phyloP scores from a whole-genome alignment of 2,888 invertebrate genomes.

The Lithophane semibrunnea region DNA sequence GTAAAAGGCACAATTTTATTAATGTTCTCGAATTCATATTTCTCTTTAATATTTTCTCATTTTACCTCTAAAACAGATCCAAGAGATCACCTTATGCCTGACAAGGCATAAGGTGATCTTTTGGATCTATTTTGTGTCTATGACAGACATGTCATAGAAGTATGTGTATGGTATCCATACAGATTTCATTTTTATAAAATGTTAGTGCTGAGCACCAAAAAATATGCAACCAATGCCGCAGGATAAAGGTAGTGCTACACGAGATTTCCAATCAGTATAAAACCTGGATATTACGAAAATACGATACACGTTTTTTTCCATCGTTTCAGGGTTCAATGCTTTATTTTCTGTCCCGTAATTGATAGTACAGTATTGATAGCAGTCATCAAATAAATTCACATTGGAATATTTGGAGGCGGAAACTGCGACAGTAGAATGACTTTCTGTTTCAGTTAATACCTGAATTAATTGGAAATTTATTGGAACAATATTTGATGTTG shows the following conservation, averaged over 20 bases:
- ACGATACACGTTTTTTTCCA: slow-evolving; percentile 38
- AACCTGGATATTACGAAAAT: slow-evolving; percentile 51
- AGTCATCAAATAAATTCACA: slow-evolving; percentile 54
- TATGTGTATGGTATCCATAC: not conserved
- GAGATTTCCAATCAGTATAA: slow-evolving; percentile 59
- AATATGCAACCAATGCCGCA: not conserved
- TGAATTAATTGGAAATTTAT: slow-evolving; percentile 28
- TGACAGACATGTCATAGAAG: not conserved
- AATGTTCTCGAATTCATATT: not conserved
- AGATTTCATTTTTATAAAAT: slow-evolving; percentile 11
- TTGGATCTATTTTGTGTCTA: too few species aligned
- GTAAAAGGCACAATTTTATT: too few species aligned
- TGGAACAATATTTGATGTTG: slow-evolving; percentile 1
- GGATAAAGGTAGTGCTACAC: not conserved
- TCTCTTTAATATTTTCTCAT: not conserved
- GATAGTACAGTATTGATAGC: slow-evolving; percentile 1
- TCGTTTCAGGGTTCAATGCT: slow-evolving; percentile 35
- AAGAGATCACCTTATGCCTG: not conserved
- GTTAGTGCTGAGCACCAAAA: not conserved
- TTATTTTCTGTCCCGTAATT: slow-evolving; percentile 57
- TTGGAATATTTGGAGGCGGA: slow-evolving; percentile 33
- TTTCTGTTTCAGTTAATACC: slow-evolving; percentile 11
- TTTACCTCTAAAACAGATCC: not conserved
- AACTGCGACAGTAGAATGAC: slow-evolving; percentile 9
- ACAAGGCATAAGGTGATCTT: too few species aligned